phyloP scores from a whole-genome alignment of 2,797 vertebrate species.

The Pteronotus mesoamericanus region DNA sequence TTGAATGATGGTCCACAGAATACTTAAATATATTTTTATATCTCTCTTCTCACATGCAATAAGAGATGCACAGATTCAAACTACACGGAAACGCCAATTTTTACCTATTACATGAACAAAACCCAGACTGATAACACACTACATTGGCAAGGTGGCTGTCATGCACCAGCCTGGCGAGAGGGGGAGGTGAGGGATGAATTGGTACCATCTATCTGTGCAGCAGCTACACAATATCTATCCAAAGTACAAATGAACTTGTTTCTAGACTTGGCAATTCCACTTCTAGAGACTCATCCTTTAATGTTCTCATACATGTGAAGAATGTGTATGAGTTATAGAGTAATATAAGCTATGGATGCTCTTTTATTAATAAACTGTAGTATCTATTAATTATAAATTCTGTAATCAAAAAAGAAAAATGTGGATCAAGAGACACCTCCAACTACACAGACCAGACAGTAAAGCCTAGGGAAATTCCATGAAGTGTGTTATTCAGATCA shows the following conservation, averaged over 20 bases:
- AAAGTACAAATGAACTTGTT: not conserved
- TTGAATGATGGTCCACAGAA: not conserved
- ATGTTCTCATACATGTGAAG: not conserved
- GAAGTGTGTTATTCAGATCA: slow-evolving; percentile 68
- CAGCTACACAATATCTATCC: not conserved
- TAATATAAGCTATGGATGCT: not conserved
- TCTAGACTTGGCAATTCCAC: not conserved
- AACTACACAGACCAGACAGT: slow-evolving; percentile 75
- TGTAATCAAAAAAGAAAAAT: slow-evolving; percentile 77
- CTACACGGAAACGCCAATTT: not conserved
- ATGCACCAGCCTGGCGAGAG: too few species aligned
- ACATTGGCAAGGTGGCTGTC: not conserved
- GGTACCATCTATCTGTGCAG: not conserved
- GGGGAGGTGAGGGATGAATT: not conserved
- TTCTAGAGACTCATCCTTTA: not conserved
- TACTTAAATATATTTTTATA: not conserved
- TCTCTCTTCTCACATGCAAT: not conserved
- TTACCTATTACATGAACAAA: not conserved
- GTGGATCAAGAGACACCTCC: slow-evolving; percentile 76
- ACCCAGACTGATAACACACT: not conserved
- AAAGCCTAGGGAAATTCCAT: slow-evolving; percentile 72
- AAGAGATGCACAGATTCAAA: not conserved
- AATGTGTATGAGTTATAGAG: not conserved
- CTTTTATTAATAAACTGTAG: slow-evolving; percentile 71
- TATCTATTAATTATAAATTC: slow-evolving; percentile 85